These are phyloP conservation scores for Rhyacophila evoluta DNA, from an alignment of 2,888 invertebrate genomes.

Conservation along the genomic window DNA sequence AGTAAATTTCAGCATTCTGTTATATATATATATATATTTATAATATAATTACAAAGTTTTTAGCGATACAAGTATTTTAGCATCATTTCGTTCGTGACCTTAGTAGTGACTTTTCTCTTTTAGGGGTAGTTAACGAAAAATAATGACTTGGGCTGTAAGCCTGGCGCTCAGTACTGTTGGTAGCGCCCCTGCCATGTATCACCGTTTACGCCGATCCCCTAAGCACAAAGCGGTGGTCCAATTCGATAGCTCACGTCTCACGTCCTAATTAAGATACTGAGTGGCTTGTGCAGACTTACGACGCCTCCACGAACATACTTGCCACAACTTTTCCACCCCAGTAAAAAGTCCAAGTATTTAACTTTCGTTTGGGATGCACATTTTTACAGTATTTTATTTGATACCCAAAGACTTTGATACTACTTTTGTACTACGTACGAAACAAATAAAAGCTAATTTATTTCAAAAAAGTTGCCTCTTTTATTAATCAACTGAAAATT, in stretches of 20 bases:
- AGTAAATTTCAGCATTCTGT: no score
- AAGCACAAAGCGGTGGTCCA: not conserved
- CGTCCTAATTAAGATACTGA: slow-evolving; percentile 16
- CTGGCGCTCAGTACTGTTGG: not conserved
- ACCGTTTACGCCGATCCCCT: not conserved
- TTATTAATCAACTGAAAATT: no score
- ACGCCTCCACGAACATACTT: not conserved
- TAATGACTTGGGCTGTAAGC: not conserved
- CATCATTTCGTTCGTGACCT: not conserved
- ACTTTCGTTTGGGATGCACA: no score
- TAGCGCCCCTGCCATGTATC: not conserved
- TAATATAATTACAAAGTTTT: no score
- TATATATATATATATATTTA: no score
- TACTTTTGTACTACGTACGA: not conserved
- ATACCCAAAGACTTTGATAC: not conserved
- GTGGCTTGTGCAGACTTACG: not conserved
- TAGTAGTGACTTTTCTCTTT: not conserved
- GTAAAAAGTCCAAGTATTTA: no score
- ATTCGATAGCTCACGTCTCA: slow-evolving; percentile 12
- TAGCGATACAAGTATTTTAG: no score
- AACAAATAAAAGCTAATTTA: not conserved
- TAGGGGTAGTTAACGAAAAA: not conserved
- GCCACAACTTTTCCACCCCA: no score
- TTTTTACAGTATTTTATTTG: not conserved
- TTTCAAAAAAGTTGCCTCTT: not conserved